Evolutionary conservation across 2,888 invertebrate species (phyloP), one percentile per base, ranked within the genome.

Genomic region (Plemyria rubiginata): DNA sequence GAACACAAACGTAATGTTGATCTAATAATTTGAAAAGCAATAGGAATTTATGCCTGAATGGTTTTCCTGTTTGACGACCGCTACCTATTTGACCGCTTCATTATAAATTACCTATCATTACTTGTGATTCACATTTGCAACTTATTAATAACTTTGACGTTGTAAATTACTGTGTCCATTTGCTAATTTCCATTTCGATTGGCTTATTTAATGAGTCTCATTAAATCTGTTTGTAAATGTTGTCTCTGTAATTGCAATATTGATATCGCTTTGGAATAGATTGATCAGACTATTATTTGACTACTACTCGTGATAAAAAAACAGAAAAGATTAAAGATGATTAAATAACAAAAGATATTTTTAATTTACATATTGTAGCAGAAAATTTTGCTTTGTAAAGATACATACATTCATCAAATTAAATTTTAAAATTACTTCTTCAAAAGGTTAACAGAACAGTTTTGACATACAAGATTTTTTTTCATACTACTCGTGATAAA

Each of bases 171-270:
- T n/a, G n/a, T 50, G 53, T 56, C 53, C 53, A 56, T 49, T 60
- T 40, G 52, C n/a, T 13, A 36, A 48, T 56, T 59, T 59, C 57
- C 49, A 58, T 61, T 59, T 63, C 58, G 40, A 58, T 60, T 57
- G 48, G 22, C 51, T 58, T 53, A 54, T 59, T 53, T 61, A 60
- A 61, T 64, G 51, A 52, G 60, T 38, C 46, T 66, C 52, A 57
- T 62, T 64, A 57, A 63, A 66, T 22, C 22, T 22, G 22, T 22
- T 22, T 3, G 22, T 1, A 22, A 62, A 13, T 55, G 15, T 43
- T 43, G 15, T 43, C 15, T 43, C 15, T 43, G 15, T 43, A 43
- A 7, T 6, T 13, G 13, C 43, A 43, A 43, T 43, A 13, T 15
- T 15, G 5, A 7, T 43, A 15, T 15, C 15, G 43, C 15, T 8